Base-by-base conservation (phyloP, 1,140 invertebrate species). In the Drosophila seguyi region DNA sequence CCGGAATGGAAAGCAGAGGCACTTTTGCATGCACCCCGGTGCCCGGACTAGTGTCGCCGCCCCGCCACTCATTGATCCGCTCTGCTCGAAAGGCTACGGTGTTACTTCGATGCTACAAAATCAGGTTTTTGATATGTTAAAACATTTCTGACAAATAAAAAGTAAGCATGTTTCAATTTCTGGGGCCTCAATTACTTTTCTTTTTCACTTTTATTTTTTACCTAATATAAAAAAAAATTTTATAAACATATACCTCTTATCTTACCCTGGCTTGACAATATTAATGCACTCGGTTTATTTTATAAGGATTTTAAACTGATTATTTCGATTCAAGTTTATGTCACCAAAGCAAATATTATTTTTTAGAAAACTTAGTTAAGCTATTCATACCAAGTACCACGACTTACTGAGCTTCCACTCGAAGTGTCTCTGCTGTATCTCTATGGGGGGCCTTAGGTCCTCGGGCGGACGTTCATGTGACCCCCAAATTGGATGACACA, bases 1-100 rank as follows among this genome's bases (percentile, higher is more conserved):
- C 31, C 20, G 68, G 55, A 31, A 62, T 39, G 44, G 39, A 22
- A 38, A 61, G 27, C 38, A 44, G 16, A 16, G 13, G 44, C 62
- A 63, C 72, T 75, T 79, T 55, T 44, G 73, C 74, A 75, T 58
- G 75, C 75, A 66, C 47, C 48, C 41, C 36, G 36, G 36, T 59
- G 58, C 20, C 39, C 47, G 56, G 47, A 22, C 57, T 18, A 60
- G 39, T n/a, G 25, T 14, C 8, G 39, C 6, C 18, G 22, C 38
- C 22, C 29, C 14, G 22, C 18, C 13, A 14, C 16, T 16, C 31
- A n/a, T 16, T 29, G 16, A 22, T 13, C 45, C 56, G 6, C 16
- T 22, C 27, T 4, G 10, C 2, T 4, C 34, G 31, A 57, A 18
- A 5, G 13, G n/a, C 18, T 34, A 67, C 62, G 29, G 62, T 69